Evolutionary conservation across 53 echinoderm and acorn worm genomes (phyloP).

Genomic region (Zoroaster sp.): DNA sequence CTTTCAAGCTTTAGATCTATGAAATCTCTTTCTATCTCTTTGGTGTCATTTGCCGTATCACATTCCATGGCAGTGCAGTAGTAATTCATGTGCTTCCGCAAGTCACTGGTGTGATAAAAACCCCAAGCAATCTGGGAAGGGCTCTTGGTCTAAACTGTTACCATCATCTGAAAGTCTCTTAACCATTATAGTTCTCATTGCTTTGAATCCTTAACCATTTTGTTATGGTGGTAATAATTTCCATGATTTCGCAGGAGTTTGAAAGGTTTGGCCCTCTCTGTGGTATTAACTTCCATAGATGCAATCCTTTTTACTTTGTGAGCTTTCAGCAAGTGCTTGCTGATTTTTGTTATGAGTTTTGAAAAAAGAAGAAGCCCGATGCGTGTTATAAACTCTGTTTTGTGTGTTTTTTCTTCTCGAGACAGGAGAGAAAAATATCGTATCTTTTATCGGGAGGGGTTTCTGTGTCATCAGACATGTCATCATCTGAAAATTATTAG

Average conservation of each 20-base stretch:
- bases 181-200: constrained; percentile 49
- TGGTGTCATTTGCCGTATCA: neutral
- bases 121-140: constrained; percentile 55
- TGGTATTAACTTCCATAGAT: neutral
- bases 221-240: constrained; percentile 55
- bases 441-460: neutral
- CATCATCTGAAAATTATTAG: neutral
- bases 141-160: constrained; percentile 19
- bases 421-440: neutral
- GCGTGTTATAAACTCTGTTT: constrained; percentile 32
- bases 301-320: constrained; percentile 42
- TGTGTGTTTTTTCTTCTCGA: neutral
- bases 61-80: constrained; percentile 16
- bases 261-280: constrained; percentile 27
- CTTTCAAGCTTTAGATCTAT: constrained; percentile 50
- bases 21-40: neutral
- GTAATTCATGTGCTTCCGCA: constrained; percentile 22
- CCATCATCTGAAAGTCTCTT: constrained; percentile 31
- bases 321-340: constrained; percentile 35
- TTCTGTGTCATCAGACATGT: neutral
- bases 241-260: constrained; percentile 54
- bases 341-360: constrained; percentile 40
- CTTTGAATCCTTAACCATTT: constrained; percentile 22
- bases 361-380: constrained; percentile 50
- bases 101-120: constrained; percentile 7